A percentile compares a stretch with the other conserved stretches of the same genome.
Evolutionary conservation across 2,888 invertebrate genomes (phyloP).

Genomic region (Xanthia icteritia): DNA sequence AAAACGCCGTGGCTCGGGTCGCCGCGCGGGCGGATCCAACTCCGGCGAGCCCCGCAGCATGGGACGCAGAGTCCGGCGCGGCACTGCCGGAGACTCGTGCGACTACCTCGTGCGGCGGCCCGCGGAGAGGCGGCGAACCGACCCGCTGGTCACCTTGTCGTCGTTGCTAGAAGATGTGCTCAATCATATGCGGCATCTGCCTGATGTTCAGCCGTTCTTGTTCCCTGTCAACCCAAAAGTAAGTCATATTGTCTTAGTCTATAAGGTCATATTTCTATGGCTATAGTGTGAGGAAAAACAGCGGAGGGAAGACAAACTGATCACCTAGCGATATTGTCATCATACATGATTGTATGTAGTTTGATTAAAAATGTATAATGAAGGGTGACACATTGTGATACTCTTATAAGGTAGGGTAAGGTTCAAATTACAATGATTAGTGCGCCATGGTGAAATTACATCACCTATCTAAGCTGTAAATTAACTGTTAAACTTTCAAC

Average conservation of each 20-base stretch:
- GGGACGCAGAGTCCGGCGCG: slow-evolving; percentile 79
- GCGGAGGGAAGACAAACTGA: slow-evolving; percentile 90
- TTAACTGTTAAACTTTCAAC: neutral
- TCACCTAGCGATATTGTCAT: no score
- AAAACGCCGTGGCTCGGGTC: slow-evolving; percentile 93
- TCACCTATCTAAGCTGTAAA: neutral
- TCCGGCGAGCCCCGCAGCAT: slow-evolving; percentile 82
- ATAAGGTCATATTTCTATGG: slow-evolving; percentile 83
- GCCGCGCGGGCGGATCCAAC: slow-evolving; percentile 89
- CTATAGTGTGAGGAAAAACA: slow-evolving; percentile 95
- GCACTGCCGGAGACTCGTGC: slow-evolving; percentile 85
- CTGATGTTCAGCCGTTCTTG: slow-evolving; percentile 97
- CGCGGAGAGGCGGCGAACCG: slow-evolving; percentile 97
- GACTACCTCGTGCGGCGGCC: slow-evolving; percentile 97
- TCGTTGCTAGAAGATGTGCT: slow-evolving; percentile 97
- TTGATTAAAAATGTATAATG: no score
- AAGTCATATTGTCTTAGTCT: slow-evolving; percentile 41
- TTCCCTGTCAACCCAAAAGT: slow-evolving; percentile 98
- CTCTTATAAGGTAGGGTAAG: no score
- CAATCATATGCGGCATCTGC: slow-evolving; percentile 97
- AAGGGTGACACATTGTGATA: no score
- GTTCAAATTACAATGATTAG: neutral
- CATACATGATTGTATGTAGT: no score
- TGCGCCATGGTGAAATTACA: neutral
- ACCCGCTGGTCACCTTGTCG: slow-evolving; percentile 98